These are phyloP conservation scores for Alectura lathami DNA, from an alignment of 2,113 vertebrate species.

Conservation along the genomic window DNA sequence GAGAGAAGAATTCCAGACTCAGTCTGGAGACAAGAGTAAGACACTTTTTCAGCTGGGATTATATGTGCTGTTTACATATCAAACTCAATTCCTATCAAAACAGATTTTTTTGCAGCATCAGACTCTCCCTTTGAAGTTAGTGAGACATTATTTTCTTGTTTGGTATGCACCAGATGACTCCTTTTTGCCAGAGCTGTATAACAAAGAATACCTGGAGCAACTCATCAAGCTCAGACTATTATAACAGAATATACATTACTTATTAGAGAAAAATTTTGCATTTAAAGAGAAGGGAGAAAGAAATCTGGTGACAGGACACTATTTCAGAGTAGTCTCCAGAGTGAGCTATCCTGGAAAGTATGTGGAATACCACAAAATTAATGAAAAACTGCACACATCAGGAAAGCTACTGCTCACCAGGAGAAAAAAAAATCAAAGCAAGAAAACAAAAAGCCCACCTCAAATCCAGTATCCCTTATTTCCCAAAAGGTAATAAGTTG, in stretches of 20 bases:
- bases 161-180: background rate
- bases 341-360: background rate
- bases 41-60: background rate
- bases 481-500: background rate
- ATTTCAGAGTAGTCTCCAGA: background rate
- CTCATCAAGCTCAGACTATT: background rate
- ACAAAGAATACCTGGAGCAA: background rate
- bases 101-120: background rate
- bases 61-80: background rate
- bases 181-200: background rate
- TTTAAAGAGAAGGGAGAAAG: background rate
- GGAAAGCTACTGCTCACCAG: background rate
- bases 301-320: background rate
- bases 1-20: background rate
- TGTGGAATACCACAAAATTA: background rate
- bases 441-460: background rate
- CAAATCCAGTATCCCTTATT: background rate
- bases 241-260: background rate
- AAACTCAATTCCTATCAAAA: background rate
- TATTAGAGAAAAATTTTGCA: background rate
- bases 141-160: background rate
- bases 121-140: background rate
- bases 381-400: background rate
- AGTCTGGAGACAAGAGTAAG: background rate
- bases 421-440: background rate